Evolutionary conservation across 2,888 invertebrate species (phyloP), one percentile per base, ranked within the genome.

Genomic region (Orchestes rusci): DNA sequence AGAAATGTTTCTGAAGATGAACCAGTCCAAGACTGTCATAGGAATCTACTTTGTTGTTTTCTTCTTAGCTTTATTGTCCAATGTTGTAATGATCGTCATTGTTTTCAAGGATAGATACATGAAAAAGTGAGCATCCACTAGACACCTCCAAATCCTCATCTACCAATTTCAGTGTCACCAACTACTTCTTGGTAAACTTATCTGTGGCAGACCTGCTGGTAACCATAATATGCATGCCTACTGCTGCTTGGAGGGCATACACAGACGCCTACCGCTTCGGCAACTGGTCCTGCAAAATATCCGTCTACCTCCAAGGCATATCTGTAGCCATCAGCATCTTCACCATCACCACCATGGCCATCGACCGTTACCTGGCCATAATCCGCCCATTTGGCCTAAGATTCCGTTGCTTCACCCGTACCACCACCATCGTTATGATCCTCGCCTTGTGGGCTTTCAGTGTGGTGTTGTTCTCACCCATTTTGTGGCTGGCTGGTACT

Each of bases 281-380:
- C 0, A 77, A 80, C 53, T 70, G 78, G 41, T 77, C 84, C 74
- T 88, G 87, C 72, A 83, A 82, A 65, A 73, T 80, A 41, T 75
- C 78, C 29, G 77, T 76, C 60, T 86, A 83, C 59, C 62, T 85
- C 28, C 84, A 86, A 75, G 83, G 85, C 84, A 67, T 84, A 17
- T 79, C 84, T n/a, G 85, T 85, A 2, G 81, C 83, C 0, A 81
- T 84, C 1, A 84, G 84, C 58, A 81, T 87, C 37, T 85, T 84
- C 63, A 86, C 86, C 1, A 84, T 87, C 56, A 82, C 82, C 1
- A 80, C 82, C 1, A 83, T 86, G 81, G 83, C 84, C 3, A 73
- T 86, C 44, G 85, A 85, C 65, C 73, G 86, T 39, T 84, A 81
- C 56, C 64, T 82, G 42, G 85, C 85, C 39, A 85, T 86, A 60